Conservation (phyloP, 2,797 vertebrate species). For the Anableps anableps region DNA sequence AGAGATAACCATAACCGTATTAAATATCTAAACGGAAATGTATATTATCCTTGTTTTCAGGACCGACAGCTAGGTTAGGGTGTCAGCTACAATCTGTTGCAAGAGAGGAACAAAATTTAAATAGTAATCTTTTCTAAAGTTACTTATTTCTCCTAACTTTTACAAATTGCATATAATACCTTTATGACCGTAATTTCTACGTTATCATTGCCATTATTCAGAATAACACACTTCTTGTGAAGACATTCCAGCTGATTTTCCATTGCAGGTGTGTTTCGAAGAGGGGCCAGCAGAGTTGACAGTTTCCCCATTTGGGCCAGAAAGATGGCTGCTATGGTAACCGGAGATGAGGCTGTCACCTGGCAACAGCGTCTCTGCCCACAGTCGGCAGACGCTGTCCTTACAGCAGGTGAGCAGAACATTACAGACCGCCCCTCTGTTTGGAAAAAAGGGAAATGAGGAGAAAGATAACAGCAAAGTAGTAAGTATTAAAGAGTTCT, state of each 20-base stretch:
- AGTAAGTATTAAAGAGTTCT: background rate
- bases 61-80: background rate
- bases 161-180: background rate
- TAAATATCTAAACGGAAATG: constrained; percentile 41
- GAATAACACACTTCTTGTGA: constrained; percentile 84
- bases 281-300: constrained; percentile 75
- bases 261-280: constrained; percentile 82
- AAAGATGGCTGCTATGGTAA: constrained; percentile 79
- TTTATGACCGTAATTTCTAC: background rate
- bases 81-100: constrained; percentile 15
- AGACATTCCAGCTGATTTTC: constrained; percentile 81
- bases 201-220: too few relatives aligned
- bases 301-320: constrained; percentile 70
- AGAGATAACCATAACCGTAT: constrained; percentile 29
- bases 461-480: background rate
- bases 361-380: constrained; percentile 96
- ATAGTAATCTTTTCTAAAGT: background rate
- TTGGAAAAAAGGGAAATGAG: constrained; percentile 26
- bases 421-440: constrained; percentile 93
- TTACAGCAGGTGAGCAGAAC: constrained; percentile 97
- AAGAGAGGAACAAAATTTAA: background rate
- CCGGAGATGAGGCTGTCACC: constrained; percentile 91
- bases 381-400: constrained; percentile 97
- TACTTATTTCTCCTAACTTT: background rate
- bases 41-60: constrained; percentile 17